These are phyloP conservation scores for Brachirus orientalis DNA, from an alignment of 2,113 vertebrate species.

Conservation along the genomic window DNA sequence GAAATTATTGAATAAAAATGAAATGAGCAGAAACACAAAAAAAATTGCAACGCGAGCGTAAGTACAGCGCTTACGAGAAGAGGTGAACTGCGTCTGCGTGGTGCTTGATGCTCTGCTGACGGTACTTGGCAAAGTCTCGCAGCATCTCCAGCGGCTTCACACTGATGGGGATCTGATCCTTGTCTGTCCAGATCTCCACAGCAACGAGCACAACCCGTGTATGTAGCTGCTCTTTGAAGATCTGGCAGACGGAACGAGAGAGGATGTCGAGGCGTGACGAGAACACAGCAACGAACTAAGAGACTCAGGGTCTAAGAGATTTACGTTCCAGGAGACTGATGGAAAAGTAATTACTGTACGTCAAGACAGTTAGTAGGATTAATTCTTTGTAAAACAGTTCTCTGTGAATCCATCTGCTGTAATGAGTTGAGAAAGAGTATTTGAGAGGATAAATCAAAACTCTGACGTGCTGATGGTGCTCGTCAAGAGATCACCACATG, in stretches of 20 bases:
- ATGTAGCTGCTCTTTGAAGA: slow-evolving; percentile 97
- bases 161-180: slow-evolving; percentile 89
- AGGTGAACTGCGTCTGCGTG: slow-evolving; percentile 93
- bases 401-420: no score
- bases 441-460: not conserved
- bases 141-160: slow-evolving; percentile 92
- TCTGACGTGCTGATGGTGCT: not conserved
- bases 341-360: no score
- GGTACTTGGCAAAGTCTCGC: slow-evolving; percentile 93
- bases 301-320: slow-evolving; percentile 53
- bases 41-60: no score
- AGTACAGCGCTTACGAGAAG: slow-evolving; percentile 86
- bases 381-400: no score
- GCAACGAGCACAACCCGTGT: slow-evolving; percentile 96
- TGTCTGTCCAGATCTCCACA: slow-evolving; percentile 96
- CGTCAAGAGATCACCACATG: not conserved
- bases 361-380: no score
- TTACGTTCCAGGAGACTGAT: no score
- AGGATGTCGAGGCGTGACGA: not conserved
- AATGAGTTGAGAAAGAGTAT: no score
- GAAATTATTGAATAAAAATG: no score
- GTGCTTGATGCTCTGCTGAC: slow-evolving; percentile 92
- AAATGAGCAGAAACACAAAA: no score
- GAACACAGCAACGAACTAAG: slow-evolving; percentile 19
- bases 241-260: slow-evolving; percentile 75